These are phyloP conservation scores for Equus quagga DNA, from an alignment of 2,113 vertebrate genomes.

Conservation along the genomic window DNA sequence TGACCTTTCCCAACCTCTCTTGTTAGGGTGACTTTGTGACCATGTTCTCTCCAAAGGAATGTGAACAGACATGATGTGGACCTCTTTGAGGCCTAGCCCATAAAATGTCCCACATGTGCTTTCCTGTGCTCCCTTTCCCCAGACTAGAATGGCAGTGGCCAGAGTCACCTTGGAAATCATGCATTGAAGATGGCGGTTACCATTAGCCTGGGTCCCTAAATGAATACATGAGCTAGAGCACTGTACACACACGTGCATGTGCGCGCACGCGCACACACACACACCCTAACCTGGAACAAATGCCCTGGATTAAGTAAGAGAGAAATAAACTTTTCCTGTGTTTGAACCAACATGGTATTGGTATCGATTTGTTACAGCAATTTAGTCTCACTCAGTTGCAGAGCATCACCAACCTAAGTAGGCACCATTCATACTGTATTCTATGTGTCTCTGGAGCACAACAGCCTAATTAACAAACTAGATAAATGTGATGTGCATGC, in stretches of 20 bases:
- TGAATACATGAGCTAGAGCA: neutral
- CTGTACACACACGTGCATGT: too few relatives aligned
- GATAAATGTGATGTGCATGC: neutral
- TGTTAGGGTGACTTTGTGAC: neutral
- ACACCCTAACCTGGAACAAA: neutral
- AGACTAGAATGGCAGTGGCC: neutral
- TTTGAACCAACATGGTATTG: neutral
- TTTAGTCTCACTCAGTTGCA: neutral
- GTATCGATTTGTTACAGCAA: neutral
- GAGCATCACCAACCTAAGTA: neutral
- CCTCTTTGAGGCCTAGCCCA: neutral
- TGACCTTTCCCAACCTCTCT: neutral
- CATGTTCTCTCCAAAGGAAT: neutral
- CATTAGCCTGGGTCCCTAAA: neutral
- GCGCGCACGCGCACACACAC: too few relatives aligned
- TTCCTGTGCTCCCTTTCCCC: neutral
- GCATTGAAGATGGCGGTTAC: neutral
- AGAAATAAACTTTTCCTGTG: neutral
- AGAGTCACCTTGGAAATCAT: neutral
- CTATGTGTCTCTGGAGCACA: neutral
- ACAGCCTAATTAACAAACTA: neutral
- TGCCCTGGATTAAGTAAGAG: neutral
- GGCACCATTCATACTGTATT: neutral
- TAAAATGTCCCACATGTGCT: neutral
- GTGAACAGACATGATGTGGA: neutral